phyloP scores from a whole-genome alignment of 2,888 invertebrate species.

The Tortricodes alternella region DNA sequence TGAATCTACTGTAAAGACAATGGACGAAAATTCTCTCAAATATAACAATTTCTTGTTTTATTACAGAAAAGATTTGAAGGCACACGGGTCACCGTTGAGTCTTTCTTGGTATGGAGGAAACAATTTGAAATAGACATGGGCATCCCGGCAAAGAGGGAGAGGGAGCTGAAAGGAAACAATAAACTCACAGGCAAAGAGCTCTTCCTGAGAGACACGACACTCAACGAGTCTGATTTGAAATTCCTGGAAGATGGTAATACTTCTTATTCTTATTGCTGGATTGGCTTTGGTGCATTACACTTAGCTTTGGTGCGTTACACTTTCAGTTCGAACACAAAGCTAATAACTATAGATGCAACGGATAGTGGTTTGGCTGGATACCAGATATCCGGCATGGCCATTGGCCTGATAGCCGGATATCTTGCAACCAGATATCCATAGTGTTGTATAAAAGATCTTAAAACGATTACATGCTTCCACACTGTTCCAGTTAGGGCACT shows the following conservation, averaged over 20 bases:
- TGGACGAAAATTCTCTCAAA: too few species aligned
- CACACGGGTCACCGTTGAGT: slow-evolving; percentile 96
- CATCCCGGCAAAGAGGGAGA: slow-evolving; percentile 87
- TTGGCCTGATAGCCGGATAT: too few species aligned
- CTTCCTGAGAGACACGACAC: slow-evolving; percentile 95
- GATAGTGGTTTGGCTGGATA: too few species aligned
- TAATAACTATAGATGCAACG: too few species aligned
- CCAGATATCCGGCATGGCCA: too few species aligned
- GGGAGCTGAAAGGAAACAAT: slow-evolving; percentile 87
- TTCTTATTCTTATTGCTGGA: too few species aligned
- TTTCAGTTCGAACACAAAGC: too few species aligned
- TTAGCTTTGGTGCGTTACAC: neutral
- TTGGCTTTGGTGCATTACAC: neutral
- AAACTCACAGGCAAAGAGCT: slow-evolving; percentile 96
- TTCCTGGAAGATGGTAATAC: slow-evolving; percentile 92
- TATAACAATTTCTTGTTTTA: slow-evolving; percentile 3
- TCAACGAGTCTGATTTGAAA: slow-evolving; percentile 98
- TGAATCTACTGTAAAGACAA: too few species aligned
- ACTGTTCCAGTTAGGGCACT: too few species aligned
- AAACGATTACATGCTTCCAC: too few species aligned
- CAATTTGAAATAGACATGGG: slow-evolving; percentile 96
- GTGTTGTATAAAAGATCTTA: too few species aligned
- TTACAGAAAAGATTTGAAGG: slow-evolving; percentile 96
- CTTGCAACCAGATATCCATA: too few species aligned
- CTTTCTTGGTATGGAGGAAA: slow-evolving; percentile 96